These are phyloP conservation scores for Diploscapter pachys DNA, from an alignment of 1,140 invertebrate species.

Conservation along the genomic window DNA sequence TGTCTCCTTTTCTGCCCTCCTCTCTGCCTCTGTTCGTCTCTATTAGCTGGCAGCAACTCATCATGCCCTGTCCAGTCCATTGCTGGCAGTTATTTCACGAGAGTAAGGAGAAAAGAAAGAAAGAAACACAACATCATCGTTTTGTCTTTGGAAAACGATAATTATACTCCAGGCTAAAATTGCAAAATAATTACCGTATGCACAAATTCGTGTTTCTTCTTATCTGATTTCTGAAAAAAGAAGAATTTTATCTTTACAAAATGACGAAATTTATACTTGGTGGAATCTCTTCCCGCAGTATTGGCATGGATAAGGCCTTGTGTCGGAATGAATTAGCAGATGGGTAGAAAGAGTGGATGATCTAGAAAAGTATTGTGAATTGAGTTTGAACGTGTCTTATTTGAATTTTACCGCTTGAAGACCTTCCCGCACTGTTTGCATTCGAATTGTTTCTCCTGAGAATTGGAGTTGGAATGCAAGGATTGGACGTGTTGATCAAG, in stretches of 20 bases:
- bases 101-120: too few species aligned
- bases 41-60: too few species aligned
- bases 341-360: conserved; percentile 96
- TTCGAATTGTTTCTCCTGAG: conserved; percentile 45
- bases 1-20: too few species aligned
- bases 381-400: background rate
- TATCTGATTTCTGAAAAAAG: conserved; percentile 84
- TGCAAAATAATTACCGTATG: too few species aligned
- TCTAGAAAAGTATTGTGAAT: background rate
- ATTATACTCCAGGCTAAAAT: too few species aligned
- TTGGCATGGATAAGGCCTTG: conserved; percentile 79
- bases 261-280: conserved; percentile 12
- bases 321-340: conserved; percentile 95
- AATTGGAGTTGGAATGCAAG: background rate
- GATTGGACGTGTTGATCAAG: conserved; percentile 72
- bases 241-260: too few species aligned
- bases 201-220: conserved; percentile 86
- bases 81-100: too few species aligned
- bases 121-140: too few species aligned
- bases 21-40: too few species aligned
- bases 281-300: conserved; percentile 96
- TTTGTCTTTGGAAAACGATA: too few species aligned
- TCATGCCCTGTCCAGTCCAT: too few species aligned
- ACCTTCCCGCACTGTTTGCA: conserved; percentile 84
- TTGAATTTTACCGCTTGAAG: conserved; percentile 73